phyloP scores from a whole-genome alignment of 2,113 vertebrate genomes.

The Poeciliopsis prolifica region DNA sequence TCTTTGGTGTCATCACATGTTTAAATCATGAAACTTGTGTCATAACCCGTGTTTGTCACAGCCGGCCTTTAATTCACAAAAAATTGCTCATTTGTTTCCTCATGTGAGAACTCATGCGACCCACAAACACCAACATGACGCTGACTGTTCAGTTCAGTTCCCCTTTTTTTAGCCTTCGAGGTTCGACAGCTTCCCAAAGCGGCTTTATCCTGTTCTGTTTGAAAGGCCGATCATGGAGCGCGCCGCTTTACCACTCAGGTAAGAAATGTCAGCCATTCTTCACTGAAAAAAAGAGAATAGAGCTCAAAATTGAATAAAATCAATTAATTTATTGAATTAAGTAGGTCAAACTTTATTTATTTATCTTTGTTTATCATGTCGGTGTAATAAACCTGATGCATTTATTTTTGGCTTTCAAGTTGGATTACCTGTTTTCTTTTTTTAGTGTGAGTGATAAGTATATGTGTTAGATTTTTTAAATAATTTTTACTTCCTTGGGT shows the following conservation, averaged over 20 bases:
- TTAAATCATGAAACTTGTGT: conserved; percentile 3
- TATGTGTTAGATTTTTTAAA: neutral
- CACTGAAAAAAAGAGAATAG: too few species aligned
- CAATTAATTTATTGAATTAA: too few species aligned
- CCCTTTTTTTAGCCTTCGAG: conserved; percentile 49
- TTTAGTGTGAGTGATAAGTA: neutral
- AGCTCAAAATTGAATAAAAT: too few species aligned
- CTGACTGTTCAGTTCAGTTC: conserved; percentile 63
- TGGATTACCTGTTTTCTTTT: too few species aligned
- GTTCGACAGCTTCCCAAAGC: conserved; percentile 23
- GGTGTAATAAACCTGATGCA: too few species aligned
- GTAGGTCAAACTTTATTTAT: too few species aligned
- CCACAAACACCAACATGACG: conserved; percentile 53
- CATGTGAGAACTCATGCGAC: conserved; percentile 15
- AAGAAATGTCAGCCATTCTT: conserved; percentile 17
- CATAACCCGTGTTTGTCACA: conserved; percentile 3
- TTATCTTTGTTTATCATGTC: too few species aligned
- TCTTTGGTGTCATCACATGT: neutral
- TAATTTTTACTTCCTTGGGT: neutral
- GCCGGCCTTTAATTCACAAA: conserved; percentile 10
- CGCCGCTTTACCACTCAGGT: conserved; percentile 47
- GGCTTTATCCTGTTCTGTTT: neutral
- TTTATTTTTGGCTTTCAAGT: too few species aligned
- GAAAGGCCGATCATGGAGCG: conserved; percentile 22
- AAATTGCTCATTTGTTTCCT: neutral